These are phyloP conservation scores for Pherbina coryleti DNA, from an alignment of 2,888 invertebrate genomes.

Conservation along the genomic window DNA sequence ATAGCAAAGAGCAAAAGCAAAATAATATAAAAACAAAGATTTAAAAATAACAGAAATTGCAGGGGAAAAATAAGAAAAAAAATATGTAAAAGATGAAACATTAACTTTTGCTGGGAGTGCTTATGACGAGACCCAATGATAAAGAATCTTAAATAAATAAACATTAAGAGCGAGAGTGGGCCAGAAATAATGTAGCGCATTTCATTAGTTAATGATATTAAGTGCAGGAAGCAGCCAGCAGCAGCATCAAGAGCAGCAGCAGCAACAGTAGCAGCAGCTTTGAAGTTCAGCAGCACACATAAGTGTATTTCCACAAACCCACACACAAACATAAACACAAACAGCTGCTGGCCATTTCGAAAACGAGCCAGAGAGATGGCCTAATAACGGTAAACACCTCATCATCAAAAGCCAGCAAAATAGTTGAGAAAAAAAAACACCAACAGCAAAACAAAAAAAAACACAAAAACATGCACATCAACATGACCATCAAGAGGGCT, in stretches of 20 bases:
- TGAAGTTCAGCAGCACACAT: too few relatives aligned
- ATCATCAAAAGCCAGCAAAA: conserved; percentile 1
- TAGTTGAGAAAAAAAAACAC: not conserved
- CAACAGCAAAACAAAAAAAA: not conserved
- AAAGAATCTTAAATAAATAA: conserved; percentile 44
- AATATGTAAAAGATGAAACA: not conserved
- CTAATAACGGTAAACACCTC: conserved; percentile 21
- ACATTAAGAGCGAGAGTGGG: not conserved
- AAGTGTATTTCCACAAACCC: too few relatives aligned
- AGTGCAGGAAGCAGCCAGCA: not conserved
- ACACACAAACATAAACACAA: too few relatives aligned
- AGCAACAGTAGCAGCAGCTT: not conserved
- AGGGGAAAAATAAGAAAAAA: not conserved
- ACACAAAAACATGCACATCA: not conserved
- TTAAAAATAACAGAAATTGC: not conserved
- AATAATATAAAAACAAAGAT: not conserved
- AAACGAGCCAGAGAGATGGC: not conserved
- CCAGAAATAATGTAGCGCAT: not conserved
- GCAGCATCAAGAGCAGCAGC: not conserved
- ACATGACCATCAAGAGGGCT: conserved; percentile 19
- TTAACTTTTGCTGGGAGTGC: not conserved
- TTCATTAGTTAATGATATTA: not conserved
- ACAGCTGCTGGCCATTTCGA: too few relatives aligned
- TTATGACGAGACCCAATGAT: conserved; percentile 37
- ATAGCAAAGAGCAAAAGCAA: not conserved